Evolutionary conservation across 1,140 invertebrate species (phyloP).

Genomic region (Hycleus cichorii): DNA sequence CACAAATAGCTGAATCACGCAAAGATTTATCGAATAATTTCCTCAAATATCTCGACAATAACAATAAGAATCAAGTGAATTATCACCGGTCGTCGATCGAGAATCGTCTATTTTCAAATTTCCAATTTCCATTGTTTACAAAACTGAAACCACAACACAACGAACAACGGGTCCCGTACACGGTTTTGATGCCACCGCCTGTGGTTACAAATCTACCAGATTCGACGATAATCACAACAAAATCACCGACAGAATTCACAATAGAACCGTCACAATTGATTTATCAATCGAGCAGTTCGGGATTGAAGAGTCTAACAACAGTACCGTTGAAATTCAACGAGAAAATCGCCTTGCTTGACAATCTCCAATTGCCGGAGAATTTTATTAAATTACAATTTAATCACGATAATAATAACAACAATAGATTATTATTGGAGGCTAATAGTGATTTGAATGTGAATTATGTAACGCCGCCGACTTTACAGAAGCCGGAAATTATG

Average conservation of each 20-base stretch:
- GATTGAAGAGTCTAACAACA: constrained; percentile 26
- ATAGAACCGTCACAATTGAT: constrained; percentile 55
- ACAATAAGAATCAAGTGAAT: too few relatives aligned
- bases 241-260: constrained; percentile 31
- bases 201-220: constrained; percentile 37
- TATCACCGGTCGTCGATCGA: too few relatives aligned
- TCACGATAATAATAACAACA: constrained; percentile 14
- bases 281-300: constrained; percentile 50
- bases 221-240: constrained; percentile 20
- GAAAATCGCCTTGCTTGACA: constrained; percentile 11
- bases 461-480: constrained; percentile 26
- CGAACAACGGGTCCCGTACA: constrained; percentile 48
- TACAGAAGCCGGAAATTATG: constrained; percentile 23
- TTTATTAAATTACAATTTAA: constrained; percentile 25
- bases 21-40: constrained; percentile 43
- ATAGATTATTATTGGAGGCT: constrained; percentile 23
- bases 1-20: constrained; percentile 30
- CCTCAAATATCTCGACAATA: constrained; percentile 44
- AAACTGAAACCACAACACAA: constrained; percentile 8
- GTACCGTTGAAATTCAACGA: constrained; percentile 5
- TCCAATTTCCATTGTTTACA: too few relatives aligned
- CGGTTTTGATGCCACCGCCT: constrained; percentile 61
- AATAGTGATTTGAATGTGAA: constrained; percentile 29
- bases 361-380: constrained; percentile 19
- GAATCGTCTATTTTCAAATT: too few relatives aligned